Conservation (phyloP, 2,797 vertebrate genomes). For the Morus bassanus region DNA sequence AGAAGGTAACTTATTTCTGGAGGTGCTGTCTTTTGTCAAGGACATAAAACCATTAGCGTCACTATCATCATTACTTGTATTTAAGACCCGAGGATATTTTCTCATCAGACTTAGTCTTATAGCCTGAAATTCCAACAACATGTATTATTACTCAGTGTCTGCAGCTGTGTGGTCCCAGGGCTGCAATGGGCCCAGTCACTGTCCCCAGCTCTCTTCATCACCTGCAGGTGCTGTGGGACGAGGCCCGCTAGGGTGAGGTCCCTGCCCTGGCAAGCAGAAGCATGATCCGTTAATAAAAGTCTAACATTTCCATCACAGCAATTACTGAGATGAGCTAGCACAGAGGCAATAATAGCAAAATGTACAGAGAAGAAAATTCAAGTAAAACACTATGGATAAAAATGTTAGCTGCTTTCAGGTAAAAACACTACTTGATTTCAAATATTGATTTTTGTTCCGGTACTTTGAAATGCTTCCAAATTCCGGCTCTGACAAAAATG, state of each 20-base stretch:
- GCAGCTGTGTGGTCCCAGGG: not conserved
- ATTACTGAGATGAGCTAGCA: not conserved
- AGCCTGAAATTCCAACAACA: not conserved
- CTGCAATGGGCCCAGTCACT: not conserved
- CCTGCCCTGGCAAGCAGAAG: not conserved
- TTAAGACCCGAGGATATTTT: not conserved
- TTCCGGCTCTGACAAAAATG: not conserved
- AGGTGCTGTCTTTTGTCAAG: not conserved
- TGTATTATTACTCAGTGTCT: not conserved
- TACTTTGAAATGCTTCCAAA: conserved; percentile 26
- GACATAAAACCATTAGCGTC: not conserved
- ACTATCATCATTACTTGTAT: not conserved
- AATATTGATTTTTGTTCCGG: conserved; percentile 9
- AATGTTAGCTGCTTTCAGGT: not conserved
- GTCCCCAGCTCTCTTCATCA: not conserved
- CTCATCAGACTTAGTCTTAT: not conserved
- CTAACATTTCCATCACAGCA: not conserved
- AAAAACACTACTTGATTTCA: conserved; percentile 2
- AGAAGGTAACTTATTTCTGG: not conserved
- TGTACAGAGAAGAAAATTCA: not conserved
- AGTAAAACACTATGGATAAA: not conserved
- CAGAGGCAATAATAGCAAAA: not conserved
- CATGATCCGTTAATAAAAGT: not conserved
- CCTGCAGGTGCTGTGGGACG: not conserved
- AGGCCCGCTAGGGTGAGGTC: not conserved